Evolutionary conservation across 2,113 vertebrate species (phyloP).

Genomic region (Origma solitaria): DNA sequence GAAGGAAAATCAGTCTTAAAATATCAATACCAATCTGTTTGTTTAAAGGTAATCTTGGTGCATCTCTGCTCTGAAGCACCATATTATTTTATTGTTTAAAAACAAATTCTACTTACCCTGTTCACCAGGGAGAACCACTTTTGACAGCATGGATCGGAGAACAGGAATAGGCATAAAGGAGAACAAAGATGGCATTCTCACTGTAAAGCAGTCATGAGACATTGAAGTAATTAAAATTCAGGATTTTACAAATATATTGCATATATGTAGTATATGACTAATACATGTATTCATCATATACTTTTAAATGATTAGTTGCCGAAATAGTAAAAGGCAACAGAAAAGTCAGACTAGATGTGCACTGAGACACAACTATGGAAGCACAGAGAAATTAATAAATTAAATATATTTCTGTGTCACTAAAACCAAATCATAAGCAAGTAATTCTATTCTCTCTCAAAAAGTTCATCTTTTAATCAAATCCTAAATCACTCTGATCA

Average conservation of each 20-base stretch:
- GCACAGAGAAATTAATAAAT: neutral
- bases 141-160: conserved; percentile 91
- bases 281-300: neutral
- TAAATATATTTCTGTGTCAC: neutral
- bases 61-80: neutral
- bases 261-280: no score
- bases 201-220: conserved; percentile 65
- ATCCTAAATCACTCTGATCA: neutral
- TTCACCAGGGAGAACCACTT: conserved; percentile 81
- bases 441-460: neutral
- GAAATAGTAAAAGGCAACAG: neutral
- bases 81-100: neutral
- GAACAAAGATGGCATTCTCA: conserved; percentile 80
- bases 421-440: neutral
- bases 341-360: neutral
- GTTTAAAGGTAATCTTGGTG: neutral
- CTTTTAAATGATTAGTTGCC: neutral
- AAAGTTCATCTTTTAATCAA: neutral
- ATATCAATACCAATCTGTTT: neutral
- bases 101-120: conserved; percentile 80
- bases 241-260: neutral
- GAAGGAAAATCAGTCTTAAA: neutral
- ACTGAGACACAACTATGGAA: neutral
- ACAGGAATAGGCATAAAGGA: conserved; percentile 85
- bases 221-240: neutral